Conservation (phyloP, 2,888 invertebrate species). For the Himalopsyche tibetana region DNA sequence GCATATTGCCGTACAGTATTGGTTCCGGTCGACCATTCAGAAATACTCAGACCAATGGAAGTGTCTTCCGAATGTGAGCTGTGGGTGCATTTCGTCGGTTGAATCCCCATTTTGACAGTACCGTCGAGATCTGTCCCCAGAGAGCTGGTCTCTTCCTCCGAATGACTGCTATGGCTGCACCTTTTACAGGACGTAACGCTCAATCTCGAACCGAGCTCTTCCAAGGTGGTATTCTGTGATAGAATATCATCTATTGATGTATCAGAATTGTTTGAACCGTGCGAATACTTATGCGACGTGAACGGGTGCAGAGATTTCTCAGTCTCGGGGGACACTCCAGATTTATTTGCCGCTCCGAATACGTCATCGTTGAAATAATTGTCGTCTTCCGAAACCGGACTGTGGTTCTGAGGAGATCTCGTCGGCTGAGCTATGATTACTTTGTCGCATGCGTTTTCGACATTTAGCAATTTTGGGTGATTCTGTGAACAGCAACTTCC, state of each 20-base stretch:
- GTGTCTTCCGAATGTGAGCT: constrained; percentile 92
- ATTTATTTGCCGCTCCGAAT: constrained; percentile 79
- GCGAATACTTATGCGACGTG: constrained; percentile 74
- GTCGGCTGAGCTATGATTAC: constrained; percentile 80
- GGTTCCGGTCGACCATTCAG: constrained; percentile 92
- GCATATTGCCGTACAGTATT: constrained; percentile 89
- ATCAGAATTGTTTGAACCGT: constrained; percentile 80
- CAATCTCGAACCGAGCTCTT: constrained; percentile 77
- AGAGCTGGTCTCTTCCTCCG: constrained; percentile 85
- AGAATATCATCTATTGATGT: constrained; percentile 80
- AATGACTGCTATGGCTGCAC: constrained; percentile 84
- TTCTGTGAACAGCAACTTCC: constrained; percentile 74
- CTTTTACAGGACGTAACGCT: constrained; percentile 78
- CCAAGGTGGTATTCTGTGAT: constrained; percentile 77
- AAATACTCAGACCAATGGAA: constrained; percentile 89
- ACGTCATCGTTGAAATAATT: constrained; percentile 79
- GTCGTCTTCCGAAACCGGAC: constrained; percentile 80
- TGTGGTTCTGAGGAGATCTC: constrained; percentile 78
- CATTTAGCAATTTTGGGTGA: constrained; percentile 71
- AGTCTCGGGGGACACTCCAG: constrained; percentile 78
- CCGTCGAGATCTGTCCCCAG: constrained; percentile 88
- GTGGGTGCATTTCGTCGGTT: constrained; percentile 88
- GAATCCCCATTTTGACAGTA: constrained; percentile 87
- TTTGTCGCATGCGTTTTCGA: constrained; percentile 67
- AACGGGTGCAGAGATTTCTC: constrained; percentile 74